Conservation (phyloP, 2,797 vertebrate genomes). For the Hapalemur alaotrensis region DNA sequence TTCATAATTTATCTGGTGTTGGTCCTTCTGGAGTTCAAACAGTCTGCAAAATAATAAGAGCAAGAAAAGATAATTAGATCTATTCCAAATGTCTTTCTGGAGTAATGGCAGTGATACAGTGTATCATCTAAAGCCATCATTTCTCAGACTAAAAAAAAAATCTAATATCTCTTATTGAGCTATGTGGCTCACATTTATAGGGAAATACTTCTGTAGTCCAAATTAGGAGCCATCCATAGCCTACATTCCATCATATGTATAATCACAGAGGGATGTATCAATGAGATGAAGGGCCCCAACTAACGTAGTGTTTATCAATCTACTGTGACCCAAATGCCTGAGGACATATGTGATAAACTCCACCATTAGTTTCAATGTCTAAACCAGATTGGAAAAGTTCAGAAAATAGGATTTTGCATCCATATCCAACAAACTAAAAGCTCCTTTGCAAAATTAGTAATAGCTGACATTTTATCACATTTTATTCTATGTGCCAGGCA, state of each 20-base stretch:
- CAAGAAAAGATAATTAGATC: constrained; percentile 24
- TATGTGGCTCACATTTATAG: neutral
- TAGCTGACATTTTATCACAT: neutral
- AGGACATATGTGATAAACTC: neutral
- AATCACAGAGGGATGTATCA: neutral
- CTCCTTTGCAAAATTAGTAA: neutral
- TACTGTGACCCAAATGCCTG: neutral
- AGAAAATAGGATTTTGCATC: neutral
- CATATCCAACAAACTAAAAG: neutral
- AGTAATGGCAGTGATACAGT: neutral
- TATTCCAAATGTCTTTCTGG: constrained; percentile 5
- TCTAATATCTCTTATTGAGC: neutral
- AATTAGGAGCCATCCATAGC: neutral
- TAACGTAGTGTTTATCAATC: neutral
- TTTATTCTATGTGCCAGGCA: neutral
- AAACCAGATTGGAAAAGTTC: neutral
- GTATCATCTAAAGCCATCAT: neutral
- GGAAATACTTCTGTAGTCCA: neutral
- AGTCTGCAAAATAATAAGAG: constrained; percentile 81
- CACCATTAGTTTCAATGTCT: neutral
- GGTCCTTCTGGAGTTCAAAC: constrained; percentile 90
- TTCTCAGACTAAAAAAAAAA: neutral
- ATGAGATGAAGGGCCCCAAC: neutral
- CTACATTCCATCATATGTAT: neutral
- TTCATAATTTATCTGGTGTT: constrained; percentile 99